A percentile compares a stretch with the other conserved stretches of the same genome.
Evolutionary conservation across 2,888 invertebrate species (phyloP).

Genomic region (Emmelina monodactyla): DNA sequence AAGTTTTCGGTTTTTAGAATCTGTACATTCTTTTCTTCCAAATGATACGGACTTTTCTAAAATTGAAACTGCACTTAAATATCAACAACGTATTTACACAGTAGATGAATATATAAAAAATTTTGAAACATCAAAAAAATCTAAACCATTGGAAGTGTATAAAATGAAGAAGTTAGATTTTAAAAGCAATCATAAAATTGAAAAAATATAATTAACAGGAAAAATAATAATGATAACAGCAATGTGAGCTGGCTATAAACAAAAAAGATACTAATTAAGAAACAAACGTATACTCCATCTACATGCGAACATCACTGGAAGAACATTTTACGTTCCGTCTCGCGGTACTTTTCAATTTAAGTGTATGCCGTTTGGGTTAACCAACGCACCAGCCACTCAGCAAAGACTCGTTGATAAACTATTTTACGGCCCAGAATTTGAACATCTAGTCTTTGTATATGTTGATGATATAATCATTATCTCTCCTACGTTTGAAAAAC

Average conservation of each 20-base stretch:
- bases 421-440: no score
- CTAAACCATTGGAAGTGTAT: conserved; percentile 8
- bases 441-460: no score
- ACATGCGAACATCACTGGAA: no score
- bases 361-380: no score
- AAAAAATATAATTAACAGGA: conserved; percentile 6
- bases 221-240: conserved; percentile 2
- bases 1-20: conserved; percentile 3
- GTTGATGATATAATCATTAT: no score
- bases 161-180: conserved; percentile 7
- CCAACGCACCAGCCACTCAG: no score
- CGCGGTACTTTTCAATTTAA: no score
- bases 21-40: conserved; percentile 12
- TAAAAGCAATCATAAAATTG: conserved; percentile 5
- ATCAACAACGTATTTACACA: conserved; percentile 9
- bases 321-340: no score
- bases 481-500: no score
- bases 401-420: no score
- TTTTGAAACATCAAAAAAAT: conserved; percentile 3
- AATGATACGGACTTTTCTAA: conserved; percentile 13
- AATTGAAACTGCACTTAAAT: conserved; percentile 10
- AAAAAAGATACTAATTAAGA: conserved; percentile 5
- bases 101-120: conserved; percentile 6
- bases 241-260: conserved; percentile 6
- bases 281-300: neutral